Evolutionary conservation across 2,888 invertebrate genomes (phyloP), one percentile per base, ranked within the genome.

Genomic region (Habrosyne pyritoides): DNA sequence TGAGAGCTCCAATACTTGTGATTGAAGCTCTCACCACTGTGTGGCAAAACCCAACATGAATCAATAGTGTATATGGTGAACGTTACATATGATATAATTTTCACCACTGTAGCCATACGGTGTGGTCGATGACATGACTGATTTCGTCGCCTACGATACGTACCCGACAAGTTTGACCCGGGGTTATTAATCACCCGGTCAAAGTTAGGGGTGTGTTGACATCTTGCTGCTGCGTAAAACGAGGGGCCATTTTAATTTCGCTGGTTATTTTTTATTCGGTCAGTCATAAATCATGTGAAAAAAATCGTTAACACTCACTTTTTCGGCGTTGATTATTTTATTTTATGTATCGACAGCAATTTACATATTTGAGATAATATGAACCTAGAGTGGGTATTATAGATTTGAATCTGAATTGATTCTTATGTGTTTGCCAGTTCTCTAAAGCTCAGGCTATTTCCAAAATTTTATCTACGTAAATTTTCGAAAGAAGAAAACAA

Each of bases 131-230:
- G 57, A 54, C 57, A 30, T 18, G 33, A 52, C 54, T 47, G 21
- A 49, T 57, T 57, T 57, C 47, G 18, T 49, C 21, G 30, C 21
- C 30, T 28, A 26, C 47, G 18, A 48, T 28, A 24, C 53, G 52
- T 57, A 47, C 36, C 46, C 42, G 54, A 49, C 53, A 53, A 57
- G 56, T 53, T 55, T 42, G 52, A 42, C 42, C 24, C 24, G 12
- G 18, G 18, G 54, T 42, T 54, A 57, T 57, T 54, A 57, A 57
- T 50, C 50, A 50, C 10, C 6, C 50, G 18, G 10, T 28, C 22
- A 28, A 50, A 50, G 50, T 50, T 50, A 28, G 50, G 50, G 28
- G 50, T 50, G 50, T 28, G 50, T 50, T 30, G 28, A 50, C 50
- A 50, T 50, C 50, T 50, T 50, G 48, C 48, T 48, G 28, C 28